Percentiles rank a stretch among this genome's conserved stretches.
Conservation (phyloP, 2,797 vertebrate genomes). For the Sebastes hubbsi region DNA sequence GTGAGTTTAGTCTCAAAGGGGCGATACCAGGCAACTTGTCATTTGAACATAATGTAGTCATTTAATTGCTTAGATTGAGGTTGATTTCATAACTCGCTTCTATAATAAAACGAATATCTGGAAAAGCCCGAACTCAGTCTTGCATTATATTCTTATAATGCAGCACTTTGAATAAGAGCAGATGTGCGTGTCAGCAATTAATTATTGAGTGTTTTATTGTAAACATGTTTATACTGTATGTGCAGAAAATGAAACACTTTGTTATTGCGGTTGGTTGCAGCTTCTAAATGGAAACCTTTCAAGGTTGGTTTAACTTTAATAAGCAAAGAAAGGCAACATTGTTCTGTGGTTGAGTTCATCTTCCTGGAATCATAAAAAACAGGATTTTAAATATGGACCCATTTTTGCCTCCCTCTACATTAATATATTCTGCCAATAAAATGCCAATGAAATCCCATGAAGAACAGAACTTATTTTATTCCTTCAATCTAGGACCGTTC, state of each 20-base stretch:
- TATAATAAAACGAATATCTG: constrained; percentile 53
- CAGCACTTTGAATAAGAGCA: constrained; percentile 47
- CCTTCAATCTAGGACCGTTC: neutral
- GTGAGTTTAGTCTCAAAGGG: constrained; percentile 9
- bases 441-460: constrained; percentile 20
- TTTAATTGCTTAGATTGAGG: constrained; percentile 27
- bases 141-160: constrained; percentile 41
- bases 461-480: constrained; percentile 7
- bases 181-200: constrained; percentile 51
- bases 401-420: constrained; percentile 12
- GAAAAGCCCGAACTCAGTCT: constrained; percentile 29
- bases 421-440: constrained; percentile 28
- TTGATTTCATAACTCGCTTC: constrained; percentile 33
- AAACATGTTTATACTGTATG: constrained; percentile 55
- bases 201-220: constrained; percentile 47
- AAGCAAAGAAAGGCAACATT: constrained; percentile 45
- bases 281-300: constrained; percentile 43
- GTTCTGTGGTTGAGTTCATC: constrained; percentile 37
- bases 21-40: neutral
- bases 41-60: constrained; percentile 19
- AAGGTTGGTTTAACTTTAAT: constrained; percentile 55
- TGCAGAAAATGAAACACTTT: constrained; percentile 75
- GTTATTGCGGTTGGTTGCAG: constrained; percentile 43
- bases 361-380: constrained; percentile 39
- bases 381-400: constrained; percentile 25